Conservation (phyloP, 2,113 vertebrate species). For the Tricholaema leucomelas region DNA sequence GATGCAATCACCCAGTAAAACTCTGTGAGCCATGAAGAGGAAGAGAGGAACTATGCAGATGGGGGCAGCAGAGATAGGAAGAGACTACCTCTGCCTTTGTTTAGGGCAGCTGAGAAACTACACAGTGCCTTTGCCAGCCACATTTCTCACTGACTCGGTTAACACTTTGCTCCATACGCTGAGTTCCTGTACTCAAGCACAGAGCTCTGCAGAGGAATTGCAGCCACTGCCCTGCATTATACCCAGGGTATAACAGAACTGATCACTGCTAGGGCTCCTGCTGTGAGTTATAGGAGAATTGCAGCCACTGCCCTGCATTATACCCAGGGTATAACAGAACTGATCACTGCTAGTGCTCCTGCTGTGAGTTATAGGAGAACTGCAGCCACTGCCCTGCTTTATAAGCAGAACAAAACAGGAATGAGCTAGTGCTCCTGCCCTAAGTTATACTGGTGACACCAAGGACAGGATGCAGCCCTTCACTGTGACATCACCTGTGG, state of each 20-base stretch:
- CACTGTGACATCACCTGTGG: background rate
- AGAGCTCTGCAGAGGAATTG: background rate
- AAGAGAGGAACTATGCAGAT: background rate
- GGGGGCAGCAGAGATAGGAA: background rate
- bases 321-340: background rate
- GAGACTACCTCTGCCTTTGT: background rate
- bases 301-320: background rate
- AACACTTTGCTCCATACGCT: background rate
- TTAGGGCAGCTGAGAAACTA: background rate
- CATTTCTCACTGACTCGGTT: background rate
- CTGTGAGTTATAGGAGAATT: too few relatives aligned
- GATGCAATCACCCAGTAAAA: background rate
- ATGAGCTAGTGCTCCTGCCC: too few relatives aligned
- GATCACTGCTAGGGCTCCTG: background rate
- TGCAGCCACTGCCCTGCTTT: background rate
- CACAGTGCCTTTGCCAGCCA: background rate
- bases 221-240: background rate
- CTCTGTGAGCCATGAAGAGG: fast-evolving
- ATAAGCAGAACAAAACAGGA: too few relatives aligned
- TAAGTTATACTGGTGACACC: background rate
- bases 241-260: background rate
- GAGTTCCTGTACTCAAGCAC: background rate
- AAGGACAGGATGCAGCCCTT: background rate
- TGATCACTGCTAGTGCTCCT: background rate
- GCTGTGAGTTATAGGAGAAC: too few relatives aligned